Evolutionary conservation across 1,140 invertebrate species (phyloP), one percentile per base, ranked within the genome.

Genomic region (Oscheius sp.): DNA sequence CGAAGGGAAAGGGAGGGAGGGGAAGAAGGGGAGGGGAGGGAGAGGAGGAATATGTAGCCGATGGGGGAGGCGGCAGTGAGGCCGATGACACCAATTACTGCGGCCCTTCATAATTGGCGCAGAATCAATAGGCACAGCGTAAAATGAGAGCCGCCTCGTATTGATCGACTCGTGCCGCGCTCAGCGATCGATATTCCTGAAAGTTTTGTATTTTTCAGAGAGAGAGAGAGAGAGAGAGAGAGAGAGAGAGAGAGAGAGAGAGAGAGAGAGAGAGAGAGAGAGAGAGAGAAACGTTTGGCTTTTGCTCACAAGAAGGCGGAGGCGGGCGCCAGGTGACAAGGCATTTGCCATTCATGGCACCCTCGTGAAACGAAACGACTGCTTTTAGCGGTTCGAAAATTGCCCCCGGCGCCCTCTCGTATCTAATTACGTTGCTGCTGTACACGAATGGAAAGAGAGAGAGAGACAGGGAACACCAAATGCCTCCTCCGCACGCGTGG

Each of bases 31-130:
- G 10, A 10, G 38, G 38, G 38, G 38, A 10, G 38, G 38, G 38
- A n/a, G 38, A 42, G 38, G 38, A n/a, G 38, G 38, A 10, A 42
- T 10, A 10, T 42, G n/a, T 10, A 42, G 38, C n/a, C 10, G 10
- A 42, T 42, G 38, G n/a, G 38, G 38, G 38, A n/a, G 38, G 38
- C 10, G 10, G 10, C 38, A 10, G 10, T 42, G 4, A 13, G 7
- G 7, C 15, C n/a, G 49, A 55, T 55, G 49, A 55, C 7, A 55
- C 49, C 49, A 55, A 55, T 55, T 55, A 55, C 49, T 23, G 23
- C 7, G 49, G 23, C 7, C 7, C 49, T 55, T 55, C 49, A 55
- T 55, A 55, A 55, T 55, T 55, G 49, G 49, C 49, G 23, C 49
- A 23, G 49, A 55, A 55, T 55, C 49, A 23, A 55, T 55, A 42